These are phyloP conservation scores for Oncorhynchus masou DNA, from an alignment of 2,113 vertebrate genomes.

Conservation along the genomic window DNA sequence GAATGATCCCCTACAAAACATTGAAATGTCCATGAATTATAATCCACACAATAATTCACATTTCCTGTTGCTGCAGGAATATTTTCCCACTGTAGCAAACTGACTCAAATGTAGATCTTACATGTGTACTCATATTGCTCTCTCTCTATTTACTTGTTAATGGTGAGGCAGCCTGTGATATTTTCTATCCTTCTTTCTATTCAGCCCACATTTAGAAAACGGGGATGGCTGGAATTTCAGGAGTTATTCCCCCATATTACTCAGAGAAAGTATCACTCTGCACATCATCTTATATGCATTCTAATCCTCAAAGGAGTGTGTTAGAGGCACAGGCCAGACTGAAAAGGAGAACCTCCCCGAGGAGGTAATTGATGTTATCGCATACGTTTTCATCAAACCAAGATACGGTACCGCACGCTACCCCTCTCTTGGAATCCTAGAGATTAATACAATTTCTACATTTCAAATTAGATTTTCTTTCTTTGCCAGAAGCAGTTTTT, in stretches of 20 bases:
- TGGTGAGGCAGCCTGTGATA: no score
- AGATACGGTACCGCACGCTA: constrained; percentile 12
- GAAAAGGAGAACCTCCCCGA: constrained; percentile 13
- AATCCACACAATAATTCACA: no score
- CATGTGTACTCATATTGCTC: no score
- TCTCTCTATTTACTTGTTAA: background rate
- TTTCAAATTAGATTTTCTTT: constrained; percentile 36
- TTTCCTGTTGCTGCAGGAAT: no score
- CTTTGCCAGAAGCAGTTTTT: constrained; percentile 36
- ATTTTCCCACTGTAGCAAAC: no score
- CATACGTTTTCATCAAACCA: constrained; percentile 52
- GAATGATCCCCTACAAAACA: no score
- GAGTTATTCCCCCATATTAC: constrained; percentile 37
- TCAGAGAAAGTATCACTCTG: constrained; percentile 30
- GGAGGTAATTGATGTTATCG: constrained; percentile 38
- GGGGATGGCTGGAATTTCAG: background rate
- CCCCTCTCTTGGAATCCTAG: constrained; percentile 2
- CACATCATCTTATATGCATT: constrained; percentile 25
- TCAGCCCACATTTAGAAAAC: background rate
- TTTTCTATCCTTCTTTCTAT: no score
- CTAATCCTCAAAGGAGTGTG: constrained; percentile 41
- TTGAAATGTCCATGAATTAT: no score
- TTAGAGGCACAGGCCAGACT: constrained; percentile 4
- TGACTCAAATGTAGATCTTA: no score
- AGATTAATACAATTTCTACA: constrained; percentile 18